Base-by-base conservation (phyloP, 1,140 invertebrate species). In the Drosophila pseudoobscura region DNA sequence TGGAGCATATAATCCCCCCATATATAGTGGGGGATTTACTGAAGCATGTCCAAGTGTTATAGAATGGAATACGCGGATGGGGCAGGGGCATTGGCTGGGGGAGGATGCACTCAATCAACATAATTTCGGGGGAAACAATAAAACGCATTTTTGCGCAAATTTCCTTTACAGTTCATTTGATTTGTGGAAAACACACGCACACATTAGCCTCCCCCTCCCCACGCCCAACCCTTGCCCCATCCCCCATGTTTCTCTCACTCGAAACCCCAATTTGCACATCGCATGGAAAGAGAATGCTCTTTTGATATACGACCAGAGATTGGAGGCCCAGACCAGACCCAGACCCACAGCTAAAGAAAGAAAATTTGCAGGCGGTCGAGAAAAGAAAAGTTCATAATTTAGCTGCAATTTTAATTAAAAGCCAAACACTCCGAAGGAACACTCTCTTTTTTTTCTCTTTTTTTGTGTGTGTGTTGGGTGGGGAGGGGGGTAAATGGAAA, bases 301-400 rank as follows among this genome's bases (percentile, higher is more conserved):
- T 53, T 56, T 69, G 66, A 69, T 69, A 69, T 69, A 69, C 44
- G 60, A 54, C 9, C 17, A 8, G 26, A 45, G 31, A 35, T 35
- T 6, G 44, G 15, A 43, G 61, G 1, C 31, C 57, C 15, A 47
- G 20, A 35, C 22, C 47, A 52, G 53, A 45, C 60, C 60, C 52
- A 66, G 80, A 80, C 80, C 56, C 71, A 80, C 63, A 60, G 64
- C 57, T 3, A 11, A 66, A 87, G 13, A n/a, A 73, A 80, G 64
- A 54, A 84, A 87, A 87, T 85, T 85, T 78, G 55, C 80, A 85
- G 64, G 52, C 82, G 82, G 73, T 63, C 73, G 77, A 87, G 82
- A 87, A 69, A 85, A 80, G 80, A 85, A 85, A 85, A 85, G 77
- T 87, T 85, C 80, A 85, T 85, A 85, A 85, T 85, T 87, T 85